Percentiles rank a stretch among this genome's conserved stretches.
These are phyloP conservation scores for Datnioides undecimradiatus DNA, from an alignment of 2,113 vertebrate species.

Conservation along the genomic window DNA sequence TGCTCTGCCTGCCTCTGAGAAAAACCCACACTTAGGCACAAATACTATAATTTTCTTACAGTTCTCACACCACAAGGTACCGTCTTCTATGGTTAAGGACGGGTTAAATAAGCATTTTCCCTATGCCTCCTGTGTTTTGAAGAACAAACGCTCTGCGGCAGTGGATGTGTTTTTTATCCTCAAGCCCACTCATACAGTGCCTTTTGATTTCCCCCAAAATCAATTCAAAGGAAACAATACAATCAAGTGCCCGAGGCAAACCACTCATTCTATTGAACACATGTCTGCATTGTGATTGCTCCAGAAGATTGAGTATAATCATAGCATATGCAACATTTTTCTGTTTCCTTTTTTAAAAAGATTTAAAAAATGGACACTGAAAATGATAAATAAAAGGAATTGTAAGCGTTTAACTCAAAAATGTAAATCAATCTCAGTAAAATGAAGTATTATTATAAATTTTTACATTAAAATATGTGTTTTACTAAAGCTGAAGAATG, in stretches of 20 bases:
- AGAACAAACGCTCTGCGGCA: slow-evolving; percentile 37
- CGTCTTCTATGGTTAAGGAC: slow-evolving; percentile 23
- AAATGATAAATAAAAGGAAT: slow-evolving; percentile 9
- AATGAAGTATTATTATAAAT: not conserved
- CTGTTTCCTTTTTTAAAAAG: slow-evolving; percentile 3
- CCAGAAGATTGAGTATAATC: slow-evolving; percentile 50
- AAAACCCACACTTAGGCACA: slow-evolving; percentile 7
- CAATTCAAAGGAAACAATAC: slow-evolving; percentile 72
- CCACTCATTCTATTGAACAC: slow-evolving; percentile 66
- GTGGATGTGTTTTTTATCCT: slow-evolving; percentile 19
- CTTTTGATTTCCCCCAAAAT: slow-evolving; percentile 58
- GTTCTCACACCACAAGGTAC: slow-evolving; percentile 14
- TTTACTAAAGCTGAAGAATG: not conserved
- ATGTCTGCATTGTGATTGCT: slow-evolving; percentile 56
- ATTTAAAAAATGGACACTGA: slow-evolving; percentile 9
- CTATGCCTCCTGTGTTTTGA: slow-evolving; percentile 24
- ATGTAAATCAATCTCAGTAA: too few species aligned
- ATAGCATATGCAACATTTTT: slow-evolving; percentile 27
- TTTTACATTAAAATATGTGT: not conserved
- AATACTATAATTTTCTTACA: slow-evolving; percentile 14
- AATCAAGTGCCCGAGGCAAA: slow-evolving; percentile 63
- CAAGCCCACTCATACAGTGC: slow-evolving; percentile 40
- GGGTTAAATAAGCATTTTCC: slow-evolving; percentile 49
- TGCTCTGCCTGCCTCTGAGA: slow-evolving; percentile 1
- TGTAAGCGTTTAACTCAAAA: not conserved